Evolutionary conservation across 2,888 invertebrate genomes (phyloP).

Genomic region (Acanthosoma haemorrhoidale): DNA sequence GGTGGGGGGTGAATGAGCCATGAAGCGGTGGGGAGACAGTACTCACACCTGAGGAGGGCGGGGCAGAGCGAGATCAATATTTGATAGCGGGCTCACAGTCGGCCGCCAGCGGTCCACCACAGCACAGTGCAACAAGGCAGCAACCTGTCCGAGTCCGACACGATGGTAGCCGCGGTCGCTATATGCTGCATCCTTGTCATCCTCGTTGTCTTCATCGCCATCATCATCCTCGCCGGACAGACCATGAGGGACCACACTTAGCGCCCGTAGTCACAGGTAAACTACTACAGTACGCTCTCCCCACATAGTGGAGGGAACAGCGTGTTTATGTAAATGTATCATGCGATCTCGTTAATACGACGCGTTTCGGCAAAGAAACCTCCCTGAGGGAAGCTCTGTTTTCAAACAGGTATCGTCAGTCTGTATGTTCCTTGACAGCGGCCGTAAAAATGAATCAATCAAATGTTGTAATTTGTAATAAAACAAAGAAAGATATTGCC

Average conservation of each 20-base stretch:
- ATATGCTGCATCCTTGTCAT: conserved; percentile 77
- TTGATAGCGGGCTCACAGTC: conserved; percentile 32
- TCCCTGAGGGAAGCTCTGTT: too few relatives aligned
- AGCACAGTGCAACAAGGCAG: neutral
- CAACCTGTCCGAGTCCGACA: conserved; percentile 42
- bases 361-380: too few relatives aligned
- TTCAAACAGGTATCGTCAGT: too few relatives aligned
- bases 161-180: conserved; percentile 76
- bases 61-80: conserved; percentile 33
- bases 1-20: conserved; percentile 6
- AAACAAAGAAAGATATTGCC: too few relatives aligned
- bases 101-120: neutral
- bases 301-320: too few relatives aligned
- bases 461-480: too few relatives aligned
- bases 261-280: neutral
- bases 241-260: conserved; percentile 50
- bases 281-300: too few relatives aligned
- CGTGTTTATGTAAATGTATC: too few relatives aligned
- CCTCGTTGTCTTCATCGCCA: conserved; percentile 72
- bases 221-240: conserved; percentile 76
- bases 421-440: too few relatives aligned
- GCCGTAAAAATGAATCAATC: too few relatives aligned
- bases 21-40: neutral
- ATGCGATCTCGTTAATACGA: too few relatives aligned
- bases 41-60: conserved; percentile 18